phyloP scores from a whole-genome alignment of 2,888 invertebrate genomes.

The Rhamnusium bicolor region DNA sequence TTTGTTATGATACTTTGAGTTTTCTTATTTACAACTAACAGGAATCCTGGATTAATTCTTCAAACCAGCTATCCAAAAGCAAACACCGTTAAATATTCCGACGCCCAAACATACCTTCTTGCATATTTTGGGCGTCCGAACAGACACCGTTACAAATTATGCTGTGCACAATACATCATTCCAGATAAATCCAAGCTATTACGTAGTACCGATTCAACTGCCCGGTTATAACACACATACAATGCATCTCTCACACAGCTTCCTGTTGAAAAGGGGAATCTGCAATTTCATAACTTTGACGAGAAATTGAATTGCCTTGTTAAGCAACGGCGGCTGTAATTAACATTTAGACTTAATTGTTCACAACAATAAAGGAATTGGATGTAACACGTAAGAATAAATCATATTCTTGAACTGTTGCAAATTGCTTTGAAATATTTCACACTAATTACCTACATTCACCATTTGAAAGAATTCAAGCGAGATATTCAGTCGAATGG shows the following conservation, averaged over 20 bases:
- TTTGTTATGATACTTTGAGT: no score
- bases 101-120: no score
- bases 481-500: background rate
- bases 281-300: background rate
- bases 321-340: background rate
- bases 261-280: background rate
- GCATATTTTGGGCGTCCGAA: no score
- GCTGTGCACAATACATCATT: no score
- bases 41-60: no score
- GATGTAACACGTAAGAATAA: slow-evolving; percentile 11
- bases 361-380: background rate
- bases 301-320: background rate
- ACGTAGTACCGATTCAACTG: background rate
- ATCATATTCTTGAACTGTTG: slow-evolving; percentile 2
- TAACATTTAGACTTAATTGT: background rate
- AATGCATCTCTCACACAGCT: background rate
- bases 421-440: slow-evolving; percentile 10
- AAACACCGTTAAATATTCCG: no score
- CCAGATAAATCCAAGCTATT: background rate
- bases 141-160: no score
- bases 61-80: no score
- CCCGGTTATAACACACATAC: background rate
- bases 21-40: no score
- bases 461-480: slow-evolving; percentile 13
- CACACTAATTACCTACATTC: slow-evolving; percentile 17